These are phyloP conservation scores for Chaetops frenatus DNA, from an alignment of 2,113 vertebrate species.

Conservation along the genomic window DNA sequence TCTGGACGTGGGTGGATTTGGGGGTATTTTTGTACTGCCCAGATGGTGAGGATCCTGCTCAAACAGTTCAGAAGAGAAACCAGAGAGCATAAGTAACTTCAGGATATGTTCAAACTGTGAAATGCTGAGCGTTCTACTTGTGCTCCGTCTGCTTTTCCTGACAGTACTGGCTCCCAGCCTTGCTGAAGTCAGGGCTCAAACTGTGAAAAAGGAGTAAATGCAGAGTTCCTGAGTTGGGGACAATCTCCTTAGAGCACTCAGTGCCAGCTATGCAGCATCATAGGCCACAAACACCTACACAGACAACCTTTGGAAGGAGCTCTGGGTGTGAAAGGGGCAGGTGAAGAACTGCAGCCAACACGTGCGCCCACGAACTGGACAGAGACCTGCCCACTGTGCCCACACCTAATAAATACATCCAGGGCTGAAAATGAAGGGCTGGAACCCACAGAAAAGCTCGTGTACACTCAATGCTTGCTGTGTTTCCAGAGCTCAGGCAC, in stretches of 20 bases:
- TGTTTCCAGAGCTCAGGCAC: background rate
- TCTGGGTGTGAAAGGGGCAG: background rate
- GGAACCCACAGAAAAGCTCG: background rate
- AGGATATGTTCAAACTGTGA: background rate
- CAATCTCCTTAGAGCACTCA: background rate
- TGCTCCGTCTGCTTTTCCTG: background rate
- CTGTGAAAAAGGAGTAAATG: background rate
- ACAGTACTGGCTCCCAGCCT: background rate
- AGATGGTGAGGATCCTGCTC: background rate
- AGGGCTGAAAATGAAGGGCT: background rate
- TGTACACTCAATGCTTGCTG: background rate
- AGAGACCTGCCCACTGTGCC: background rate
- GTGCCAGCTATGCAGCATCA: background rate
- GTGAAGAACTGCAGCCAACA: background rate
- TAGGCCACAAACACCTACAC: background rate
- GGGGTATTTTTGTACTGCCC: background rate
- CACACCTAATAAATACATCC: background rate
- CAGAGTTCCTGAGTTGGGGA: background rate
- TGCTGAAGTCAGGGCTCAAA: background rate
- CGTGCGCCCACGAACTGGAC: background rate
- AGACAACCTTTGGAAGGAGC: background rate
- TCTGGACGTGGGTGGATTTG: background rate
- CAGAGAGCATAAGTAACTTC: background rate
- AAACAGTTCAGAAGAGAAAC: background rate
- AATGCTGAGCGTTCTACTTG: background rate